Evolutionary conservation across 2,113 vertebrate genomes (phyloP).

Genomic region (Oryzias woworae): DNA sequence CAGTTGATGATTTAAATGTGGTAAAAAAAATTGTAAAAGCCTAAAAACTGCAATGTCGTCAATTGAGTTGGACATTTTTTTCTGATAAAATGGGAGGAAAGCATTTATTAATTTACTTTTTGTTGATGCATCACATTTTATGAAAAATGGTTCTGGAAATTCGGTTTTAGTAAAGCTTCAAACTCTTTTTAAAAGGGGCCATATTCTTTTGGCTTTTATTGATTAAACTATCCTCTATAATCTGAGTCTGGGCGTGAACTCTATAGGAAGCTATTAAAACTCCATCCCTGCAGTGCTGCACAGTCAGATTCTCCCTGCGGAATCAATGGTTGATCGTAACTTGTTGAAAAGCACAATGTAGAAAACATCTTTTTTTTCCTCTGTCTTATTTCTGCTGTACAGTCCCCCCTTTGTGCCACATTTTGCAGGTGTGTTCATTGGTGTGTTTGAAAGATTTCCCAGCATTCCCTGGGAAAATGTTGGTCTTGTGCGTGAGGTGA

Average conservation of each 20-base stretch:
- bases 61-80: not conserved
- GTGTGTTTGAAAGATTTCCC: constrained; percentile 34
- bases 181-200: too few relatives aligned
- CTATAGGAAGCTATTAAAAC: not conserved
- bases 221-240: constrained; percentile 6
- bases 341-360: constrained; percentile 14
- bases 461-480: constrained; percentile 61
- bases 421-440: constrained; percentile 21
- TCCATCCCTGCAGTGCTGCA: not conserved
- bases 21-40: too few relatives aligned
- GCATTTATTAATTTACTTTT: not conserved
- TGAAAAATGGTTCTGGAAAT: not conserved
- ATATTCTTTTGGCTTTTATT: not conserved
- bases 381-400: constrained; percentile 17
- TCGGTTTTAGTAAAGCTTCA: too few relatives aligned
- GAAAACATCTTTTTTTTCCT: constrained; percentile 18
- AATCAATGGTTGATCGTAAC: constrained; percentile 13
- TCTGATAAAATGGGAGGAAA: not conserved
- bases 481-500: constrained; percentile 44
- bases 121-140: not conserved
- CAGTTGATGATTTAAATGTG: too few relatives aligned
- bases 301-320: constrained; percentile 12
- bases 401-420: constrained; percentile 46
- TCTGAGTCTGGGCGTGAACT: not conserved
- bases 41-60: too few relatives aligned